Percentiles rank a stretch among this genome's conserved stretches.
phyloP scores from a whole-genome alignment of 2,888 invertebrate genomes.

The Mimas tiliae region DNA sequence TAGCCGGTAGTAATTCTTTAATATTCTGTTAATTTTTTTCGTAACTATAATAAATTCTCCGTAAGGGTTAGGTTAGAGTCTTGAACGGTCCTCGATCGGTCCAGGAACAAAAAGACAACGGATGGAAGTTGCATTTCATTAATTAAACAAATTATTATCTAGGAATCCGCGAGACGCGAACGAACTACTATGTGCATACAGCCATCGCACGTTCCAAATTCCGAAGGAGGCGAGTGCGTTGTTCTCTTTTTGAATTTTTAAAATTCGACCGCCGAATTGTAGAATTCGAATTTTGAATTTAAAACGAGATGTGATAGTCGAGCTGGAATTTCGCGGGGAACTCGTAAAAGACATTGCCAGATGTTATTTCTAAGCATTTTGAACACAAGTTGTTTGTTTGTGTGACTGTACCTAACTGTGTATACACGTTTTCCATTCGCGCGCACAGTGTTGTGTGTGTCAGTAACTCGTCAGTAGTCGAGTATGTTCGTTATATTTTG shows the following conservation, averaged over 20 bases:
- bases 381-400: conserved; percentile 71
- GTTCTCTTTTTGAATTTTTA: conserved; percentile 35
- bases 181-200: neutral
- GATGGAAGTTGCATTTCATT: conserved; percentile 77
- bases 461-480: conserved; percentile 15
- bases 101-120: conserved; percentile 82
- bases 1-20: conserved; percentile 81
- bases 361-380: conserved; percentile 67
- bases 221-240: conserved; percentile 7
- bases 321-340: conserved; percentile 45
- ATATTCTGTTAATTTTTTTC: conserved; percentile 82
- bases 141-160: conserved; percentile 53
- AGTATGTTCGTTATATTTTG: conserved; percentile 23
- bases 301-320: conserved; percentile 34
- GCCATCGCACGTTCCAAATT: conserved; percentile 18
- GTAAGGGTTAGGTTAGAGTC: conserved; percentile 75
- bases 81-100: conserved; percentile 71
- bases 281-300: conserved; percentile 51
- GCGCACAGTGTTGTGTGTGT: conserved; percentile 40
- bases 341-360: conserved; percentile 73
- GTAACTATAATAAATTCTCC: conserved; percentile 74
- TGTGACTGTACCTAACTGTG: conserved; percentile 66
- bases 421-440: conserved; percentile 47
- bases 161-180: conserved; percentile 44
- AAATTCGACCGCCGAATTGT: conserved; percentile 46